These are phyloP conservation scores for Lagothrix lagotricha DNA, from an alignment of 2,797 vertebrate genomes.

Conservation along the genomic window DNA sequence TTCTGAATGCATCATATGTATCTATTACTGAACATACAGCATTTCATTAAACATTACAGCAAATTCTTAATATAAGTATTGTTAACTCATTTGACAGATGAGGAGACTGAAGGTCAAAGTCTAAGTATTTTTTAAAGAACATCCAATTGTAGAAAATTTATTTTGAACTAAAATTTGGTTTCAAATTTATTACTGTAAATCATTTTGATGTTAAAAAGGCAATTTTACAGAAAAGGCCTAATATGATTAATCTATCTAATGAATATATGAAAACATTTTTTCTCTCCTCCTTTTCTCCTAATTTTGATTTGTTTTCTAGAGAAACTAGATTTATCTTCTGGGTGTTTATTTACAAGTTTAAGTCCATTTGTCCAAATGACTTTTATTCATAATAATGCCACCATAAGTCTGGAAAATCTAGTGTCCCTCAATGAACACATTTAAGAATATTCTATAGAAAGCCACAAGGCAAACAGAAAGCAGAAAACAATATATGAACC, in stretches of 20 bases:
- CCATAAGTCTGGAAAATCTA: background rate
- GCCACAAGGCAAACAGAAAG: background rate
- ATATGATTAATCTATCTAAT: background rate
- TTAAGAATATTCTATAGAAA: background rate
- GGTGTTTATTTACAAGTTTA: background rate
- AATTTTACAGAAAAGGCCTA: background rate
- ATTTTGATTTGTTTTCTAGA: background rate
- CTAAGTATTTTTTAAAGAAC: background rate
- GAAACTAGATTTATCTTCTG: background rate
- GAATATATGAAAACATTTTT: background rate
- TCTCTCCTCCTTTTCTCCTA: background rate
- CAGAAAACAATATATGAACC: background rate
- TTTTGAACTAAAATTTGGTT: background rate
- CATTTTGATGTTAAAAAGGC: background rate
- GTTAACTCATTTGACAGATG: background rate
- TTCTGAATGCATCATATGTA: background rate
- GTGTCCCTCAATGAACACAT: background rate
- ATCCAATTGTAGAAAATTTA: background rate
- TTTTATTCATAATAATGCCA: background rate
- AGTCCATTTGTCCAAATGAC: background rate
- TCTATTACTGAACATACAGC: background rate
- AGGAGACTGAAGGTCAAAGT: background rate
- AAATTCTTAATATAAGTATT: background rate
- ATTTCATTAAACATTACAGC: background rate
- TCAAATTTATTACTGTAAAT: background rate